Percentiles rank a stretch among this genome's conserved stretches.
These are phyloP conservation scores for Buathra laborator DNA, from an alignment of 2,888 invertebrate genomes.

Conservation along the genomic window DNA sequence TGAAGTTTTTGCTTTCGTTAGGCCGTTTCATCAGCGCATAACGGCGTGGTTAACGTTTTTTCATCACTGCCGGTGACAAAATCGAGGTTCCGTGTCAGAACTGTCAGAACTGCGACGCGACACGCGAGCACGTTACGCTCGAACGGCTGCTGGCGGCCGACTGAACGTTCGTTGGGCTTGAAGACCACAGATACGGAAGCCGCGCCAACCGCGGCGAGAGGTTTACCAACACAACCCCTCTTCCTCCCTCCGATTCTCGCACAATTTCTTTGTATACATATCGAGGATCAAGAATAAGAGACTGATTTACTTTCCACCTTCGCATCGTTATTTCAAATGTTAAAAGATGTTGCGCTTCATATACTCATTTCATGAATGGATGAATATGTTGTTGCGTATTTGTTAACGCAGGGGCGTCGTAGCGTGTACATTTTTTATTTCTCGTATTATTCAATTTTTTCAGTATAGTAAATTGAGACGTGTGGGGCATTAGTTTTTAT, in stretches of 20 bases:
- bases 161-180: slow-evolving; percentile 77
- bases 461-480: no score
- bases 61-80: background rate
- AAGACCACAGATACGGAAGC: slow-evolving; percentile 37
- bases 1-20: no score
- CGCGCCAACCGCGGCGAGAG: slow-evolving; percentile 64
- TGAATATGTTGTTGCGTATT: background rate
- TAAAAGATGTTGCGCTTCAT: background rate
- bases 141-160: slow-evolving; percentile 83
- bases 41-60: background rate
- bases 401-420: no score
- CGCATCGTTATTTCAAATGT: background rate
- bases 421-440: no score
- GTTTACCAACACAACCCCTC: slow-evolving; percentile 52
- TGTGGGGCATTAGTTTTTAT: no score
- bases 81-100: slow-evolving; percentile 13
- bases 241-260: background rate
- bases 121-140: slow-evolving; percentile 71
- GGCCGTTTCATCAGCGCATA: no score
- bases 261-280: slow-evolving; percentile 1
- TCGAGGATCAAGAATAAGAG: background rate
- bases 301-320: background rate
- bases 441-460: no score
- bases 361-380: background rate
- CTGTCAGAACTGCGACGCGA: slow-evolving; percentile 46